Evolutionary conservation across 2,113 vertebrate genomes (phyloP).

Genomic region (Pyxicephalus adspersus): DNA sequence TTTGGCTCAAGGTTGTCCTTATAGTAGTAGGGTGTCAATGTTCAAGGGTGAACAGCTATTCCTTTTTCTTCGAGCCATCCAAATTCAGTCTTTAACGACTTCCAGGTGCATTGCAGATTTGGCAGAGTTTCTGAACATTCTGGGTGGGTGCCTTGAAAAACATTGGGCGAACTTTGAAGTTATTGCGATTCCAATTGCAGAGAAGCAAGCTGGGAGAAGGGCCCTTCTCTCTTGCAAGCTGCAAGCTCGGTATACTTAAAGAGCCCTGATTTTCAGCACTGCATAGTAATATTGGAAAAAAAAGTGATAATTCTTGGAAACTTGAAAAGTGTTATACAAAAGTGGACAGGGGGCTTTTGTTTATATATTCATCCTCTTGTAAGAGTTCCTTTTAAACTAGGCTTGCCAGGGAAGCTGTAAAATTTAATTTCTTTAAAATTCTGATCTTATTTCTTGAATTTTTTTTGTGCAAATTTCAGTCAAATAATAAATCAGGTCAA

Average conservation of each 20-base stretch:
- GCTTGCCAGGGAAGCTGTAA: constrained; percentile 47
- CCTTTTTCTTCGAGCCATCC: constrained; percentile 60
- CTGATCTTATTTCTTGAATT: no score
- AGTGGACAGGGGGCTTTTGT: constrained; percentile 52
- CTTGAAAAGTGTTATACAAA: constrained; percentile 61
- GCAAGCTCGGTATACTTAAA: constrained; percentile 60
- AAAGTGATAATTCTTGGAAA: constrained; percentile 61
- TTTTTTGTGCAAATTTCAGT: constrained; percentile 61
- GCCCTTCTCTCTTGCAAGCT: constrained; percentile 56
- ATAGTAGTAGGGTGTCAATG: constrained; percentile 63
- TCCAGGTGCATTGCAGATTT: constrained; percentile 71
- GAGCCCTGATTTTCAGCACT: constrained; percentile 55
- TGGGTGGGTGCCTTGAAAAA: constrained; percentile 71
- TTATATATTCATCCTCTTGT: constrained; percentile 60
- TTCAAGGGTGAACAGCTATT: constrained; percentile 52
- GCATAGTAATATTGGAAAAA: constrained; percentile 62
- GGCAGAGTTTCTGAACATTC: constrained; percentile 61
- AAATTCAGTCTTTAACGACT: constrained; percentile 69
- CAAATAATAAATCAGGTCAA: no score
- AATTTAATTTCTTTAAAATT: constrained; percentile 70
- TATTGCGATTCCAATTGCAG: constrained; percentile 62
- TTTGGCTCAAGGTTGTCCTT: constrained; percentile 67
- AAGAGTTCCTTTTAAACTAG: constrained; percentile 55
- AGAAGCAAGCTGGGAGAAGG: constrained; percentile 67
- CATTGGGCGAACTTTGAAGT: constrained; percentile 69